Evolutionary conservation across 2,797 vertebrate species (phyloP), one percentile per base, ranked within the genome.

Genomic region (Acipenser transmontanus): DNA sequence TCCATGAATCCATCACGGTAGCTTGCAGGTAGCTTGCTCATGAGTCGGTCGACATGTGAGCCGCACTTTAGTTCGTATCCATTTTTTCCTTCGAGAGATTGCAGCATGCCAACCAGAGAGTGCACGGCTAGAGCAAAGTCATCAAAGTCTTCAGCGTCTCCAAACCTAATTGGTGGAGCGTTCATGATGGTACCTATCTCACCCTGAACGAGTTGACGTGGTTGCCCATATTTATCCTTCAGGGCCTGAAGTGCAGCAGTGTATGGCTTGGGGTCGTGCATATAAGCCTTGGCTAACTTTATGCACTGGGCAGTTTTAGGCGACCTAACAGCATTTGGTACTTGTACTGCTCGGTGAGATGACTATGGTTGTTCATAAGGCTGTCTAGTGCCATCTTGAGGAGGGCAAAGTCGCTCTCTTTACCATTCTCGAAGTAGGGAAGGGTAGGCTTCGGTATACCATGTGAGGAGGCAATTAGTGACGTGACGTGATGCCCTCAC

Each of bases 1-100:
- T 69, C 68, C 7, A 60, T 50, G 47, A 70, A 70, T 2, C 7
- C 13, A 50, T 68, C 70, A 54, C 57, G 61, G 11, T 51, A 69
- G 8, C 12, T 71, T 4, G 54, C 49, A 8, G 69, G 72, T 10
- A 73, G 50, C 47, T 73, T 73, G 12, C 8, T 47, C 8, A 71
- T 47, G 17, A 71, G 8, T 12, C 1, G 5, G 50, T 6, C 50
- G 4, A 51, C 50, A 11, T 51, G 50, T 51, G 50, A 51, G 50
- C 50, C 50, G 4, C 50, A 51, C 50, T 51, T 51, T 1, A 51
- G 50, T 11, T 51, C 50, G 4, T 51, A 51, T 1, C 11, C 1
- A 5, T 51, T 51, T 51, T 51, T 5, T 51, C 50, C 50, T 11
- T 51, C 50, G 1, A 51, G 50, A 8, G 50, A 8, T 5, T 51